phyloP scores from a whole-genome alignment of 53 echinoderm and acorn worm genomes.

The Paelopatides confundens region DNA sequence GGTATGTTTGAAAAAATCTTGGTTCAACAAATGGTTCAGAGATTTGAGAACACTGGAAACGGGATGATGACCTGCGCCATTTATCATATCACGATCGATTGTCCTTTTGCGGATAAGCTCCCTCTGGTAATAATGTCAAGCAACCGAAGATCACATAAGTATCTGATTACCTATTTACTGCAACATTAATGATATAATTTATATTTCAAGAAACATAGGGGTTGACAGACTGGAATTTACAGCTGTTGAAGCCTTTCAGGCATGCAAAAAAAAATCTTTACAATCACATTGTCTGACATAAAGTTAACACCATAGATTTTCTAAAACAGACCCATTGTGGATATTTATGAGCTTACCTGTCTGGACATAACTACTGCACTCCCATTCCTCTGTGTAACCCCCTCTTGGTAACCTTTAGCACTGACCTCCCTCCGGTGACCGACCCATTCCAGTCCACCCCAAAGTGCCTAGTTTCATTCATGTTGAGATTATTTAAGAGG shows the following conservation, averaged over 20 bases:
- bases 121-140: neutral
- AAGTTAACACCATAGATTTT: too few species aligned
- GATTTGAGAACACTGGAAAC: neutral
- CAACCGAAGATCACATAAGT: neutral
- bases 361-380: too few species aligned
- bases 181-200: neutral
- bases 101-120: neutral
- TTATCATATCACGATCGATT: neutral
- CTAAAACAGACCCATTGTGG: too few species aligned
- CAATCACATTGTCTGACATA: too few species aligned
- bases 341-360: too few species aligned
- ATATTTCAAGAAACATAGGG: neutral
- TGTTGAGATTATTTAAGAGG: too few species aligned
- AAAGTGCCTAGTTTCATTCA: too few species aligned
- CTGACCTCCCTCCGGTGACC: too few species aligned
- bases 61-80: neutral
- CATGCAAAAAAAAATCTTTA: neutral
- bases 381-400: too few species aligned
- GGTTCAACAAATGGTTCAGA: neutral
- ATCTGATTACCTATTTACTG: neutral
- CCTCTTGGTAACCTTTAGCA: too few species aligned
- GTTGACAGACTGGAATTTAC: neutral
- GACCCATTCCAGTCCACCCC: too few species aligned
- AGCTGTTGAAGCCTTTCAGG: neutral
- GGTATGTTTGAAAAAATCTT: neutral